phyloP scores from a whole-genome alignment of 1,140 invertebrate species.

The Scylla paramamosain region DNA sequence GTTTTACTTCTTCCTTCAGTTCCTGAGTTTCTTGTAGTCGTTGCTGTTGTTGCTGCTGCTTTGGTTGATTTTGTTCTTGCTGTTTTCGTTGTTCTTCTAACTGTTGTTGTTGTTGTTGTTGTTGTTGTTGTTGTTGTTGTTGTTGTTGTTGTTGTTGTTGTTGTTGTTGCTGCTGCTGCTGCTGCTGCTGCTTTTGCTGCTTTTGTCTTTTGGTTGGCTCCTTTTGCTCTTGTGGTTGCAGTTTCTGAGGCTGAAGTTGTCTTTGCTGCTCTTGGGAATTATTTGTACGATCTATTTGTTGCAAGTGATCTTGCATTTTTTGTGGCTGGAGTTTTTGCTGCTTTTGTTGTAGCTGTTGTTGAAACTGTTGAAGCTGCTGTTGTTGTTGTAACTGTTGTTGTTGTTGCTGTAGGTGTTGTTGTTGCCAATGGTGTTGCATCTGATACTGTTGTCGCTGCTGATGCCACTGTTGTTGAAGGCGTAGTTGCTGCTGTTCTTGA shows the following conservation, averaged over 20 bases:
- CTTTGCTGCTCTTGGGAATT: conserved; percentile 52
- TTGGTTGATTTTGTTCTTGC: conserved; percentile 76
- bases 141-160: conserved; percentile 79
- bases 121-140: conserved; percentile 43
- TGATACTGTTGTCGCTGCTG: conserved; percentile 44
- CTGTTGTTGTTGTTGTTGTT: conserved; percentile 35
- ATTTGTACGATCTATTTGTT: neutral
- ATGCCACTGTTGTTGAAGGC: conserved; percentile 74
- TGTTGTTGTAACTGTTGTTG: conserved; percentile 60
- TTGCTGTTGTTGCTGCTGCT: conserved; percentile 78
- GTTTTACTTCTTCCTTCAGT: neutral
- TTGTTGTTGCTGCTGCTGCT: conserved; percentile 34
- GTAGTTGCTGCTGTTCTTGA: conserved; percentile 78
- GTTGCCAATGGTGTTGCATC: conserved; percentile 58
- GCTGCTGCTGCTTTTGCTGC: neutral
- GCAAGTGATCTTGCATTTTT: neutral
- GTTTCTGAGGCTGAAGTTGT: conserved; percentile 27
- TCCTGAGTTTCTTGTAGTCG: conserved; percentile 61
- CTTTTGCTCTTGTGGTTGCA: neutral
- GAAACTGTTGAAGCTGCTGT: conserved; percentile 59
- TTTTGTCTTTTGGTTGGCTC: neutral
- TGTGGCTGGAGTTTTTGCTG: conserved; percentile 37
- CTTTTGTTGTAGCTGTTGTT: conserved; percentile 51
- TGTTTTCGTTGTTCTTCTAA: neutral
- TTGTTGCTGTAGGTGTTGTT: conserved; percentile 58